Percentiles rank a stretch among this genome's conserved stretches.
Conservation (phyloP, 2,888 invertebrate species). For the Drosophila mettleri region DNA sequence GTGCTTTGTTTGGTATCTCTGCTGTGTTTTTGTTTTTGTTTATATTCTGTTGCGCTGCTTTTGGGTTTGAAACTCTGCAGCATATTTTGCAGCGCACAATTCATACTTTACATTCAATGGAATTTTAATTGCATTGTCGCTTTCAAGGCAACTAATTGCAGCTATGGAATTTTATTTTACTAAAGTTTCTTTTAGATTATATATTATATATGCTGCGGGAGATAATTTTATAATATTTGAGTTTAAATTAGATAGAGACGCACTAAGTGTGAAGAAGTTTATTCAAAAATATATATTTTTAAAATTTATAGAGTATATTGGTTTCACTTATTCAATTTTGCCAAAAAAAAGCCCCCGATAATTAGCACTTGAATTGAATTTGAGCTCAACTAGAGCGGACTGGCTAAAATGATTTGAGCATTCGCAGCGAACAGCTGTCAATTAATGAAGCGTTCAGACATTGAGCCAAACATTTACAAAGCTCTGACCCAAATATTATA, state of each 20-base stretch:
- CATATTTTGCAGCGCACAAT: background rate
- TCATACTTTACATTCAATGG: background rate
- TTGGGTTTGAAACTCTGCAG: background rate
- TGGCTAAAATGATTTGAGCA: background rate
- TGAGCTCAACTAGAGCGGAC: background rate
- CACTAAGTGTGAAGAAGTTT: background rate
- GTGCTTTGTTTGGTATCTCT: conserved; percentile 16
- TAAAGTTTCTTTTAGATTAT: background rate
- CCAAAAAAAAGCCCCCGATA: no score
- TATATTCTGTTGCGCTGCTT: background rate
- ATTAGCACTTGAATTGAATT: no score
- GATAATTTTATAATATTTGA: background rate
- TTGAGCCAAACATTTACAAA: background rate
- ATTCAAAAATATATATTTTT: no score
- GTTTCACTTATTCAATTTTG: no score
- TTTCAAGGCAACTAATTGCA: conserved; percentile 11
- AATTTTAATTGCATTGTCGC: conserved; percentile 19
- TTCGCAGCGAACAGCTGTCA: background rate
- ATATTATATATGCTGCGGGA: background rate
- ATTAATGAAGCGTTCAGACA: conserved; percentile 1
- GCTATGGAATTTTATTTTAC: background rate
- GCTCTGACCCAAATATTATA: conserved; percentile 7
- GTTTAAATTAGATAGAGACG: no score
- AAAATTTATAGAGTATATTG: no score
- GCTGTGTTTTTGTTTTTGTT: background rate